These are phyloP conservation scores for Riptortus pedestris DNA, from an alignment of 1,140 invertebrate species.

Conservation along the genomic window DNA sequence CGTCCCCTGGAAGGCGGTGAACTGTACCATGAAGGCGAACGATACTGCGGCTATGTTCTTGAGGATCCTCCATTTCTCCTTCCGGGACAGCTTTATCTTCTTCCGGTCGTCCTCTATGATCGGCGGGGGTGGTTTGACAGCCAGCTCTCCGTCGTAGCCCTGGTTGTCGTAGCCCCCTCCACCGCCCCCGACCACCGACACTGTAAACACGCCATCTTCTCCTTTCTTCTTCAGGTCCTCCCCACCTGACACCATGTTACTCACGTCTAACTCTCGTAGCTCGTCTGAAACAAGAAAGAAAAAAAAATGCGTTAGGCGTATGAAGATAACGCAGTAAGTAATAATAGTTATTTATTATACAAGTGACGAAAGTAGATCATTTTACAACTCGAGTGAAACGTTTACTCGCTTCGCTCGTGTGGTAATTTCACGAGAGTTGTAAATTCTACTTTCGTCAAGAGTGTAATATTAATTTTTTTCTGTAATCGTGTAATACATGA, in stretches of 20 bases:
- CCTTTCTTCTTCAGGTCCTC: slow-evolving; percentile 26
- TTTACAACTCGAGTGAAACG: no score
- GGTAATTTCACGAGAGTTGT: no score
- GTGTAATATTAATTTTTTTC: no score
- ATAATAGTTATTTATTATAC: no score
- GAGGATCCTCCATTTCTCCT: slow-evolving; percentile 75
- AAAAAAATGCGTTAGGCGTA: no score
- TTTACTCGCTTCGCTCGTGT: no score
- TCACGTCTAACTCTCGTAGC: slow-evolving; percentile 4
- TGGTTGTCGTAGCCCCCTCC: slow-evolving; percentile 41
- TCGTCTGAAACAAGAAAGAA: slow-evolving; percentile 25
- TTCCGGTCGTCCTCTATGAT: slow-evolving; percentile 54
- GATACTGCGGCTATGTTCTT: slow-evolving; percentile 80
- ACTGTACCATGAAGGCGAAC: slow-evolving; percentile 82
- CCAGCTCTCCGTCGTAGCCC: slow-evolving; percentile 45
- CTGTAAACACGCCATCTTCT: slow-evolving; percentile 31
- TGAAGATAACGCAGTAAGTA: no score
- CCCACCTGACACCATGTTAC: slow-evolving; percentile 18
- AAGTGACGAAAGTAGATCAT: no score
- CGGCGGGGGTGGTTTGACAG: slow-evolving; percentile 41
- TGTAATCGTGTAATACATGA: no score
- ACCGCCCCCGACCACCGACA: slow-evolving; percentile 25
- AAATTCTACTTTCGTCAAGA: no score
- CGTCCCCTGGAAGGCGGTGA: slow-evolving; percentile 77
- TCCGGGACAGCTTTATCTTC: slow-evolving; percentile 62